A percentile compares a stretch with the other conserved stretches of the same genome.
phyloP scores from a whole-genome alignment of 2,888 invertebrate genomes.

The Griposia aprilina region DNA sequence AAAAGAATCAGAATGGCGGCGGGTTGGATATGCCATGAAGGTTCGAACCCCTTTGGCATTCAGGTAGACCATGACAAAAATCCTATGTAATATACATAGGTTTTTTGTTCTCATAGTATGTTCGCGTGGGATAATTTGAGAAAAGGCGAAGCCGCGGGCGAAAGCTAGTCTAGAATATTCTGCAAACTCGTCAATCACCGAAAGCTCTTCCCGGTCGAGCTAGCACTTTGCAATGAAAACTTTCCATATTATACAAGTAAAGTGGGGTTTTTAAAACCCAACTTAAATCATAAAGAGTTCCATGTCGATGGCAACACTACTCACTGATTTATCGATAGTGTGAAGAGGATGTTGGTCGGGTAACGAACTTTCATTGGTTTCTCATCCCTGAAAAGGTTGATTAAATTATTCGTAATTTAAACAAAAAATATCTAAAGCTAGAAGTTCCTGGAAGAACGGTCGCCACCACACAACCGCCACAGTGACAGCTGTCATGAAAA shows the following conservation, averaged over 20 bases:
- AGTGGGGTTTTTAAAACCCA: constrained; percentile 54
- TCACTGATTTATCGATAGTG: constrained; percentile 17
- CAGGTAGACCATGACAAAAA: too few species aligned
- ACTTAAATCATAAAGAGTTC: constrained; percentile 47
- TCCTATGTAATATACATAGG: background rate
- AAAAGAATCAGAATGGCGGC: too few species aligned
- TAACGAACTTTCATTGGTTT: background rate
- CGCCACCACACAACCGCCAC: too few species aligned
- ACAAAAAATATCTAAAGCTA: background rate
- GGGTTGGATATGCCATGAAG: too few species aligned
- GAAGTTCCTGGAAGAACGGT: too few species aligned
- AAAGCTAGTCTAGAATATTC: constrained; percentile 3
- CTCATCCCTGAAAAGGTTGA: background rate
- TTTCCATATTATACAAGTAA: constrained; percentile 51
- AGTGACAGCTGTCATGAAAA: too few species aligned
- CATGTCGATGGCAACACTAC: constrained; percentile 1
- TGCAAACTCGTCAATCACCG: background rate
- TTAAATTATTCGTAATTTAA: background rate
- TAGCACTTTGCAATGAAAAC: constrained; percentile 22
- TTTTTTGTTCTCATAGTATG: background rate
- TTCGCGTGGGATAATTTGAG: background rate
- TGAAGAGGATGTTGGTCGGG: background rate
- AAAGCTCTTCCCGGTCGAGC: constrained; percentile 7
- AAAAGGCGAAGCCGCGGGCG: accelerated
- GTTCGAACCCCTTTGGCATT: too few species aligned